Percentiles rank a stretch among this genome's conserved stretches.
Evolutionary conservation across 2,888 invertebrate genomes (phyloP).

Genomic region (Epinotia bilunana): DNA sequence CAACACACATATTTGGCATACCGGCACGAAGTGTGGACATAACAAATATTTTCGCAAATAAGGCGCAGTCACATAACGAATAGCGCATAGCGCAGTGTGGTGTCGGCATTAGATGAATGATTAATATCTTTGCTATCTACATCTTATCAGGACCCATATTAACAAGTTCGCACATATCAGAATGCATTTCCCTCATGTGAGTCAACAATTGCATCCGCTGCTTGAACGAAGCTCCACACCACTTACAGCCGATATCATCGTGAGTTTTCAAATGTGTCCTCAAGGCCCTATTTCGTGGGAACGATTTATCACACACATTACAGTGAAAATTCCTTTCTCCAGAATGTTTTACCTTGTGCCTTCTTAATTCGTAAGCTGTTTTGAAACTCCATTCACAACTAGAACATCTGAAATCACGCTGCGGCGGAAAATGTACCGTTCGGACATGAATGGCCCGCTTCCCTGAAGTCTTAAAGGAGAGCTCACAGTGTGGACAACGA

Average conservation of each 20-base stretch:
- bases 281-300: conserved; percentile 66
- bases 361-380: conserved; percentile 72
- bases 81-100: too few relatives aligned
- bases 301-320: conserved; percentile 68
- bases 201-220: conserved; percentile 58
- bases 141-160: conserved; percentile 33
- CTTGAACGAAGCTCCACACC: conserved; percentile 63
- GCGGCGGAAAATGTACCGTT: conserved; percentile 68
- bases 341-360: conserved; percentile 73
- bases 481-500: conserved; percentile 69
- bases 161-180: conserved; percentile 56
- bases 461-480: conserved; percentile 73
- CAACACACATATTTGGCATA: too few relatives aligned
- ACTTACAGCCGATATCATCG: conserved; percentile 65
- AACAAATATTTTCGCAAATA: too few relatives aligned
- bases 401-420: conserved; percentile 64
- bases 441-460: conserved; percentile 70
- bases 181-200: conserved; percentile 61
- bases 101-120: neutral
- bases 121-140: conserved; percentile 3
- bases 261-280: conserved; percentile 70
- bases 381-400: conserved; percentile 74
- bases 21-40: too few relatives aligned
- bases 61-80: too few relatives aligned
- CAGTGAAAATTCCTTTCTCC: conserved; percentile 71